Evolutionary conservation across 2,113 vertebrate genomes (phyloP).

Genomic region (Paramormyrops kingsleyae): DNA sequence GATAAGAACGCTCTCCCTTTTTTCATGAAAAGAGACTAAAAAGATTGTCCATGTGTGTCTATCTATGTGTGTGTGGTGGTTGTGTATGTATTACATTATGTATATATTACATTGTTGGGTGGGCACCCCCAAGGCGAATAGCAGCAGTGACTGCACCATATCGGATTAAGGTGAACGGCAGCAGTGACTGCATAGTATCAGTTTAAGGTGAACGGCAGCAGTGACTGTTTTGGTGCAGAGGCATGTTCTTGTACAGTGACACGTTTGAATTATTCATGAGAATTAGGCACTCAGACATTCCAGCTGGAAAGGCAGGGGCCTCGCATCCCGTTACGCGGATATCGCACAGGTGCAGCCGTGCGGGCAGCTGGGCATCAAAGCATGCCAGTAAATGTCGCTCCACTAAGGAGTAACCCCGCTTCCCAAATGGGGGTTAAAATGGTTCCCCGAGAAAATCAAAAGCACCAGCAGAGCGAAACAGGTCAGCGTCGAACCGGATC

Average conservation of each 20-base stretch:
- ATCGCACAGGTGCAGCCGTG: neutral
- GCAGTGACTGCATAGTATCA: neutral
- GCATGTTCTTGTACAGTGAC: neutral
- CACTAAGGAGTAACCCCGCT: neutral
- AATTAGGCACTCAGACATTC: neutral
- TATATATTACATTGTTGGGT: no score
- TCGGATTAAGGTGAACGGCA: neutral
- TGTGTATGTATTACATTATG: neutral
- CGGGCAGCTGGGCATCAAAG: neutral
- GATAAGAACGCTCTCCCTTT: no score
- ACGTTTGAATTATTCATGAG: neutral
- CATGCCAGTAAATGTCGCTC: neutral
- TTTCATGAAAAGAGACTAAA: neutral
- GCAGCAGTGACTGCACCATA: no score
- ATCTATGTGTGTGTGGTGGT: neutral
- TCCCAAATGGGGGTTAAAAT: neutral
- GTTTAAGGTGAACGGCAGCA: neutral
- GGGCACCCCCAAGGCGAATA: no score
- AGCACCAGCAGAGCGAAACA: neutral
- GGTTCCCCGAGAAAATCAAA: neutral
- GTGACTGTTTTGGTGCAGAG: neutral
- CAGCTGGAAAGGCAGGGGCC: neutral
- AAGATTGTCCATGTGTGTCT: neutral
- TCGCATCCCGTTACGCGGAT: neutral
- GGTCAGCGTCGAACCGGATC: neutral